Percentiles rank a stretch among this genome's conserved stretches.
These are phyloP conservation scores for Caenorhabditis remanei DNA, from an alignment of 1,140 invertebrate species.

Conservation along the genomic window DNA sequence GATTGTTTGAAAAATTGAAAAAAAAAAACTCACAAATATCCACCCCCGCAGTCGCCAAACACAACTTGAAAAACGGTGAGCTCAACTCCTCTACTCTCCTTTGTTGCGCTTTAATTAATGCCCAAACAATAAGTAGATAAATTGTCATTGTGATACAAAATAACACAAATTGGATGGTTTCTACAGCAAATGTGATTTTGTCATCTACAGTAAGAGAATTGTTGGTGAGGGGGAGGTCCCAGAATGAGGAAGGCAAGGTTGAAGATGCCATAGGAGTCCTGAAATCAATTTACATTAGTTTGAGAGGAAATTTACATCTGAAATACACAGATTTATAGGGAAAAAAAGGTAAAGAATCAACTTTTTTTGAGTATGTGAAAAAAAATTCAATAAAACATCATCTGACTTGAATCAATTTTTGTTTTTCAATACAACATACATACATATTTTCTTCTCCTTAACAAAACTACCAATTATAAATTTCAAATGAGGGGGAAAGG, in stretches of 20 bases:
- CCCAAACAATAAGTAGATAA: conserved; percentile 6
- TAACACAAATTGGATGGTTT: conserved; percentile 1
- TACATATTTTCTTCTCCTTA: background rate
- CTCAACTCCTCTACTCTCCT: conserved; percentile 13
- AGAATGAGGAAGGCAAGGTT: background rate
- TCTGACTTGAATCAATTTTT: background rate
- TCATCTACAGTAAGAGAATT: conserved; percentile 33
- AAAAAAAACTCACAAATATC: conserved; percentile 35
- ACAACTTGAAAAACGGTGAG: conserved; percentile 27
- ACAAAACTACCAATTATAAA: background rate
- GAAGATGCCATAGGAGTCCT: background rate
- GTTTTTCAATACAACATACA: background rate
- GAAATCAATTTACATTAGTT: background rate
- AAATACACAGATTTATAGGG: too few relatives aligned
- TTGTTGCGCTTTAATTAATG: background rate
- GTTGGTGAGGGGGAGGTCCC: background rate
- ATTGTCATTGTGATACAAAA: conserved; percentile 17
- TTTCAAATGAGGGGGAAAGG: background rate
- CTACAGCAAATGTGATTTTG: background rate
- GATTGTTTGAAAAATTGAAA: background rate
- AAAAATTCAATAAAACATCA: too few relatives aligned
- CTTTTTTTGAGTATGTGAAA: too few relatives aligned
- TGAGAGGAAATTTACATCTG: too few relatives aligned
- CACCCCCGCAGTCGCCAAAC: background rate
- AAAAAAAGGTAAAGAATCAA: too few relatives aligned